Base-by-base conservation (phyloP, 2,113 vertebrate genomes). In the Barbus barbus region DNA sequence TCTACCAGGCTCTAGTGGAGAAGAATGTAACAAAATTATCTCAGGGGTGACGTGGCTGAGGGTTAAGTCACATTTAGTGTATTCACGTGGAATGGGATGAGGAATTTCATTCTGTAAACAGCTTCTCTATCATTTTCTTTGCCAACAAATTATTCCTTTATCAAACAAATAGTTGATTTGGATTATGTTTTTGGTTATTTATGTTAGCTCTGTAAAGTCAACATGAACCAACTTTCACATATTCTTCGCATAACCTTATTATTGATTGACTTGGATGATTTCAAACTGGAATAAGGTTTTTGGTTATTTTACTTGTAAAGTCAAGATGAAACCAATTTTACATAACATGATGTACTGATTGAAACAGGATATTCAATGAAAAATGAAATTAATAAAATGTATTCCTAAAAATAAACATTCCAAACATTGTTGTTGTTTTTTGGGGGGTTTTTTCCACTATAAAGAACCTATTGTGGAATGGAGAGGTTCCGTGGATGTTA, bases 21-120 rank as follows among this genome's bases (percentile, higher is more conserved):
- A 81, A 51, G 38, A 81, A 81, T 81, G 78, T 3, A 80, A 67
- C 38, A 65, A 81, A 48, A 63, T 33, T 24, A 69, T 69, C 61
- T 69, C 9, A 14, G 61, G 74, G 74, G 46, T 53, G 44, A 69
- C 1, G 36, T 61, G 53, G 36, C 53, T 1, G 5, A 6, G 26
- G 33, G 41, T 67, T 81, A 12, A 80, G 38, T 41, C 78, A 44
- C 38, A 24, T 78, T 78, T 61, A 61, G 56, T 61, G 33, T 22
- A 65, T 65, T 80, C 16, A 67, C 41, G 3, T 67, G 41, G 60
- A 65, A 67, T 26, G 4, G 16, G 16, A 41, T 63, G 56, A 26
- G n/a, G 63, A 28, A 20, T 44, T 61, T 61, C 33, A 14, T 60
- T 13, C 56, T 78, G 56, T 56, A 56, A 58, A 75, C 12, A 8